A percentile compares a stretch with the other conserved stretches of the same genome.
Evolutionary conservation across 2,797 vertebrate genomes (phyloP).

Genomic region (Gobionotothen gibberifrons): DNA sequence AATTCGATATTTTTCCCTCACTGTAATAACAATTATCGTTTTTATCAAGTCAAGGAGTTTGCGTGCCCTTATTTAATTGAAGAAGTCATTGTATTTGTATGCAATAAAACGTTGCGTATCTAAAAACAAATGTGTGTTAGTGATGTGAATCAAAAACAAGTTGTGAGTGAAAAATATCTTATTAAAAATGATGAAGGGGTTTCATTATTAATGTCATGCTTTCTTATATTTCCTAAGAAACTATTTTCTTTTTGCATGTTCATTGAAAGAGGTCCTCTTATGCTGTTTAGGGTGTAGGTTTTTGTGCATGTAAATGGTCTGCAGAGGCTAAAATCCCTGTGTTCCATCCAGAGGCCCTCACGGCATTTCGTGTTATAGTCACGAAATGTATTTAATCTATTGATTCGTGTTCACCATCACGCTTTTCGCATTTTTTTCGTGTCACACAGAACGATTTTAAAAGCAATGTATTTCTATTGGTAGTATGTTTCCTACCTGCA

Average conservation of each 20-base stretch:
- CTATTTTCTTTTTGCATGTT: constrained; percentile 4
- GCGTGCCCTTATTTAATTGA: not conserved
- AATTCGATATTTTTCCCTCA: not conserved
- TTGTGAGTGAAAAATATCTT: not conserved
- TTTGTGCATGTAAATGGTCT: no score
- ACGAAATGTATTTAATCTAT: no score
- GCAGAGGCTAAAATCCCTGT: no score
- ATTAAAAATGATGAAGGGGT: not conserved
- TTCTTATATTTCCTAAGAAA: not conserved
- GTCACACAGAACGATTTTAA: no score
- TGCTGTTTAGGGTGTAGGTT: no score
- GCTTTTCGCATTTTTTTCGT: no score
- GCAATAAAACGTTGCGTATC: not conserved
- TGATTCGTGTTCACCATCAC: no score
- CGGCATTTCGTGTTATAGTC: no score
- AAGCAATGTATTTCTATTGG: no score
- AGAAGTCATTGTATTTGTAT: not conserved
- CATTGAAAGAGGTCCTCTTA: not conserved
- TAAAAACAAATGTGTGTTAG: not conserved
- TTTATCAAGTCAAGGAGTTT: constrained; percentile 4
- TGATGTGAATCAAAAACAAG: not conserved
- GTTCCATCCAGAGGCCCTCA: no score
- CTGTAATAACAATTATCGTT: not conserved
- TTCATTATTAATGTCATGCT: not conserved
- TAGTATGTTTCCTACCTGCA: no score